phyloP scores from a whole-genome alignment of 2,797 vertebrate species.

The Ptychobarbus kaznakovi region DNA sequence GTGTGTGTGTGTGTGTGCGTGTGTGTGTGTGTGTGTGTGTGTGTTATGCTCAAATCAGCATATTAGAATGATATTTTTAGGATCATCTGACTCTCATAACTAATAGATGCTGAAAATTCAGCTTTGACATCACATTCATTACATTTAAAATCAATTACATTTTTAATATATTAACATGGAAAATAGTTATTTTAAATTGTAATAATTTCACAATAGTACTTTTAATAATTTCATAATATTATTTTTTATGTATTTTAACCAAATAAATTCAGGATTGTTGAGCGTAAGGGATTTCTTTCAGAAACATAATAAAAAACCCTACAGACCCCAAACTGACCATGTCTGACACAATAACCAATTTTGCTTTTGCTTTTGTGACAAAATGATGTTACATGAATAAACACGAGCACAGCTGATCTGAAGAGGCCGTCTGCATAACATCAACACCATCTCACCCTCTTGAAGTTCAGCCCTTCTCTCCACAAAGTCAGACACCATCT shows the following conservation, averaged over 20 bases:
- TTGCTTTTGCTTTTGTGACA: not conserved
- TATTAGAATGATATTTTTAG: not conserved
- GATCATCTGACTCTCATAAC: not conserved
- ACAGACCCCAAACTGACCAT: not conserved
- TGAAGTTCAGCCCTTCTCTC: slow-evolving; percentile 64
- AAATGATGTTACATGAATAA: not conserved
- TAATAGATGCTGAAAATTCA: not conserved
- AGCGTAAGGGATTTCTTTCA: not conserved
- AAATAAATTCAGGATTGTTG: not conserved
- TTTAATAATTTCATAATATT: too few relatives aligned
- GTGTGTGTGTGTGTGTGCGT: too few relatives aligned
- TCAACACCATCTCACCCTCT: slow-evolving; percentile 67
- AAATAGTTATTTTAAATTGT: not conserved
- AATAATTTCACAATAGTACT: not conserved
- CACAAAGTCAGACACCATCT: slow-evolving; percentile 78
- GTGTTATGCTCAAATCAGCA: not conserved
- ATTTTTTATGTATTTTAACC: not conserved
- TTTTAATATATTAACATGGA: not conserved
- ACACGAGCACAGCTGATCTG: not conserved
- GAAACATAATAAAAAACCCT: not conserved
- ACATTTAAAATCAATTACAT: not conserved
- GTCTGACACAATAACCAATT: not conserved
- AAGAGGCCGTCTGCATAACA: slow-evolving; percentile 20
- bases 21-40: too few relatives aligned
- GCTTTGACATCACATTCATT: not conserved